Evolutionary conservation across 35 echinoderm and acorn worm genomes (phyloP), one percentile per base, ranked within the genome.

Genomic region (Antedon bifida): DNA sequence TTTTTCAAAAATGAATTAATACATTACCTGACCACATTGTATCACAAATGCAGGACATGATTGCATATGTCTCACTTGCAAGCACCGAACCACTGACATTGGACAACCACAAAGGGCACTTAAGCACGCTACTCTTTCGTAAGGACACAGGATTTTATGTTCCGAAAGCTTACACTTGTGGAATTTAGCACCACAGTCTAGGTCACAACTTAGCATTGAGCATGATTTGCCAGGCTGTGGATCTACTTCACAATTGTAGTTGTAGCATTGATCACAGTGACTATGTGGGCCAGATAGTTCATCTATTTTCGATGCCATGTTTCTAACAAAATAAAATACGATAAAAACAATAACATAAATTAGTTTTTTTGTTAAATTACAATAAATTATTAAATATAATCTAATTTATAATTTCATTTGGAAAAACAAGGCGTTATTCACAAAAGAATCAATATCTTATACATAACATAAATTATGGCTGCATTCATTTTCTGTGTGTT

Each of bases 111-210:
- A 64, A 26, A 16, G 51, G 51, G 51, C 51, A 64, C 51, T 64
- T 21, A 64, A 21, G 19, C 51, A 64, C 26, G 51, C 36, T 23
- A 99, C 91, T 75, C 89, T 92, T 79, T 90, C 73, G 39, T 83
- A 83, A 30, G 82, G 82, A 55, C 95, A 99, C 19, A 92, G 85
- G 29, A 85, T 29, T 29, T 84, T 76, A 55, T 99, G 95, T 44
- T 99, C 95, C 23, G 34, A 30, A 30, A 74, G 39, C 82, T 99
- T 99, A 38, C 95, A 99, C 29, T 34, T 39, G 75, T 99, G 95
- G 36, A 88, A 93, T 42, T 84, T 78, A 1, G 82, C 83, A 7
- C 95, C 95, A 85, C 95, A 99, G 19, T 92, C 90, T 31, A 83
- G 77, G 30, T 99, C 95, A 82, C 95, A 99, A 30, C 85, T 73